Evolutionary conservation across 2,797 vertebrate species (phyloP).

Genomic region (Agapornis canus): DNA sequence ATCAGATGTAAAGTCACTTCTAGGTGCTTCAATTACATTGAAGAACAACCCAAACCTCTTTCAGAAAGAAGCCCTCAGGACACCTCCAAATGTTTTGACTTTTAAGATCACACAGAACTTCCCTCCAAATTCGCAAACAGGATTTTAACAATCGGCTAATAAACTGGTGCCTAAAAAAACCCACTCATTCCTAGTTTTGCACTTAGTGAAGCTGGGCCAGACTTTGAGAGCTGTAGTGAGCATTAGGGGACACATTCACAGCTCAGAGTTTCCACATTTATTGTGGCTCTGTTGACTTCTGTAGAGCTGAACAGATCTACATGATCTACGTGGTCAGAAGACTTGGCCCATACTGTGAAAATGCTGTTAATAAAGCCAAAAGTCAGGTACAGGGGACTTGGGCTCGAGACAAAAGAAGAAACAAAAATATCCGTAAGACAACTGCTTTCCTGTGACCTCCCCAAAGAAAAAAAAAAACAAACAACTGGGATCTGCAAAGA

Average conservation of each 20-base stretch:
- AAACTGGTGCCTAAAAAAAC: neutral
- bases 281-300: neutral
- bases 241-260: neutral
- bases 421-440: neutral
- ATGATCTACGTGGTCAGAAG: neutral
- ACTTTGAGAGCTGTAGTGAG: neutral
- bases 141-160: slow-evolving; percentile 18
- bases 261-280: neutral
- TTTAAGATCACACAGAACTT: neutral
- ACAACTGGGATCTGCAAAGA: neutral
- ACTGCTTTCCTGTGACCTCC: neutral
- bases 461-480: neutral
- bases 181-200: neutral
- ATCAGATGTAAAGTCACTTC: slow-evolving; percentile 7
- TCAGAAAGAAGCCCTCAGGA: neutral
- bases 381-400: neutral
- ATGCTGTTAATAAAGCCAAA: slow-evolving; percentile 7
- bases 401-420: neutral
- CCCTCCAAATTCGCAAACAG: neutral
- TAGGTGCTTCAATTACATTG: neutral
- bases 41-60: neutral
- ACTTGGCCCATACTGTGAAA: neutral
- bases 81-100: neutral
- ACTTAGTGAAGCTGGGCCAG: neutral
- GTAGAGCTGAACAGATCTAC: neutral